phyloP scores from a whole-genome alignment of 37 sponge, comb jelly and placozoan species.

The Aphrocallistes beatrix region DNA sequence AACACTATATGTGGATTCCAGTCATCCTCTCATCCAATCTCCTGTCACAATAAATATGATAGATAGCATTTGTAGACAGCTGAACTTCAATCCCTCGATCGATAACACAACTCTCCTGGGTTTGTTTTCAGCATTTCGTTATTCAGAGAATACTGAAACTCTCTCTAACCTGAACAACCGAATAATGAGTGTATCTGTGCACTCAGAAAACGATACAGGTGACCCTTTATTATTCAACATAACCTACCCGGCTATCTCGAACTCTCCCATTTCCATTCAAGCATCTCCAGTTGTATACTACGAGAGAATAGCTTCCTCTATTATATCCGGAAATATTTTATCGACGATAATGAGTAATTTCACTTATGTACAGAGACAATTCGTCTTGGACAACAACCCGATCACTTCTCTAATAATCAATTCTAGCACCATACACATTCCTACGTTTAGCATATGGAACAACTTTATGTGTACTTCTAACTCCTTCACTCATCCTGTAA shows the following conservation, averaged over 20 bases:
- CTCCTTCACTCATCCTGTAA: not conserved
- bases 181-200: not conserved
- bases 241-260: not conserved
- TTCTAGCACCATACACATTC: not conserved
- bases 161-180: not conserved
- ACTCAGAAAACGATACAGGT: not conserved
- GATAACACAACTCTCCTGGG: not conserved
- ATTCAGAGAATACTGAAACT: not conserved
- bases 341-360: not conserved
- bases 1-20: not conserved
- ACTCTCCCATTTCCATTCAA: not conserved
- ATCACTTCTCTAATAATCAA: not conserved
- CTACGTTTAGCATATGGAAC: not conserved
- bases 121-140: not conserved
- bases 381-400: not conserved
- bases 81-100: not conserved
- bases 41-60: not conserved
- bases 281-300: not conserved
- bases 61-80: not conserved
- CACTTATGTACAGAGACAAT: not conserved
- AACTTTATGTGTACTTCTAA: not conserved
- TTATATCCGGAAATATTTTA: not conserved
- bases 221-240: not conserved
- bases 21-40: not conserved
- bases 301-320: not conserved